Base-by-base conservation (phyloP, 2,888 invertebrate species). In the Myopa tessellatipennis region DNA sequence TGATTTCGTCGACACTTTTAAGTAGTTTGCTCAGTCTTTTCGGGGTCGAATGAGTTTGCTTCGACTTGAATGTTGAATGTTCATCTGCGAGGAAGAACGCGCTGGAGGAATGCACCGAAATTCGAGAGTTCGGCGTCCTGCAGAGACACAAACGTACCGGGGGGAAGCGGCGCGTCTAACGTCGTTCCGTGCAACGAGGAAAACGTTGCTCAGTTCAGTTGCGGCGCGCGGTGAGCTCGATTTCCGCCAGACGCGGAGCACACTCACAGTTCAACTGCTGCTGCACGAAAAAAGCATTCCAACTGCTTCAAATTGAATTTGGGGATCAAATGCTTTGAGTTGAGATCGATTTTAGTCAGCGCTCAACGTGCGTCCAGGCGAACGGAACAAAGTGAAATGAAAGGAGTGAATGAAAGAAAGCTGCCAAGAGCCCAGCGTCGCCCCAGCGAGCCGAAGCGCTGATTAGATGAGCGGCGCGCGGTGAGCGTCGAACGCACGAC, bases 401-500 rank as follows among this genome's bases (percentile, higher is more conserved):
- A 89, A 89, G 89, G 89, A 89, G 89, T 88, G 87, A 87, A 87
- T 86, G 88, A 88, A 89, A 89, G 88, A 89, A 89, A 89, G 88
- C 88, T 87, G 85, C 85, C 82, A 80, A 82, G 81, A 82, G 82
- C 82, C 82, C 69, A 61, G 50, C 77, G 14, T 18, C 26, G 50
- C 50, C 8, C 10, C 50, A 14, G 50, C 50, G 50, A 14, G 67
- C 58, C 67, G 58, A 34, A 60, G 40, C 34, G 65, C 36, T 38
- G 63, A 52, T 74, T 50, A 65, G 74, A 74, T 50, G 63, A 65
- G 74, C 65, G 65, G 63, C 65, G 69, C 40, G 52, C 40, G 36
- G 58, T 58, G 36, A 18, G 36, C 76, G 26, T 26, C 26, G 26
- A 26, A 26, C 26, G 63, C n/a, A 58, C n/a, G n/a, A 18, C 38